phyloP scores from a whole-genome alignment of 2,888 invertebrate species.

The Clostera curtula region DNA sequence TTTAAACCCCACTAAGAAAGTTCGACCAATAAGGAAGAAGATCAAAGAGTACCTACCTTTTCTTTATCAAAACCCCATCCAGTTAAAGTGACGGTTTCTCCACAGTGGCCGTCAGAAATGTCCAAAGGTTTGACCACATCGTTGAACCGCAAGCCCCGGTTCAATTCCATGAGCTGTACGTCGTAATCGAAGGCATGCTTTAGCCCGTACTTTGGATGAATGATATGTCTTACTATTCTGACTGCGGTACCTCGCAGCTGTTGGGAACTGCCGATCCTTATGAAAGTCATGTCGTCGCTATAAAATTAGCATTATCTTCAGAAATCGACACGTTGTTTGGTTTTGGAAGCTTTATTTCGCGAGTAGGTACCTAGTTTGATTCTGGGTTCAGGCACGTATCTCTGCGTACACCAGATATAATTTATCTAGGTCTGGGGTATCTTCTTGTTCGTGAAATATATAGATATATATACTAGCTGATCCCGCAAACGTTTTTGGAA shows the following conservation, averaged over 20 bases:
- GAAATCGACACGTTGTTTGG: too few relatives aligned
- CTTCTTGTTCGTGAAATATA: too few relatives aligned
- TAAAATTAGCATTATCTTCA: conserved; percentile 9
- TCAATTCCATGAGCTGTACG: conserved; percentile 35
- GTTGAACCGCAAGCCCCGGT: conserved; percentile 24
- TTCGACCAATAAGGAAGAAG: too few relatives aligned
- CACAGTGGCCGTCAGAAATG: conserved; percentile 26
- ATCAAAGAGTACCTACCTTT: conserved; percentile 27
- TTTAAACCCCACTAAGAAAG: too few relatives aligned
- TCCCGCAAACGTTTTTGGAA: too few relatives aligned
- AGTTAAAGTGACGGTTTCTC: conserved; percentile 27
- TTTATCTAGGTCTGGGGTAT: too few relatives aligned
- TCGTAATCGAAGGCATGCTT: conserved; percentile 48
- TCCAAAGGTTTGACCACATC: conserved; percentile 23
- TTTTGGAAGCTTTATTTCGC: too few relatives aligned
- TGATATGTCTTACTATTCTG: conserved; percentile 26
- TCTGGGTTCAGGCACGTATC: too few relatives aligned
- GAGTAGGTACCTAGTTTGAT: too few relatives aligned
- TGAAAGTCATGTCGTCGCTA: conserved; percentile 28
- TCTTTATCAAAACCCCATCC: conserved; percentile 56
- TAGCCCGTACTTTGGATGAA: conserved; percentile 37
- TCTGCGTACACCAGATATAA: too few relatives aligned
- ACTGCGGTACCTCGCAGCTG: conserved; percentile 30
- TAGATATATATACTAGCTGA: too few relatives aligned
- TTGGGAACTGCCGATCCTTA: conserved; percentile 38